Base-by-base conservation (phyloP, 2,797 vertebrate species). In the Triplophysa bombifrons region DNA sequence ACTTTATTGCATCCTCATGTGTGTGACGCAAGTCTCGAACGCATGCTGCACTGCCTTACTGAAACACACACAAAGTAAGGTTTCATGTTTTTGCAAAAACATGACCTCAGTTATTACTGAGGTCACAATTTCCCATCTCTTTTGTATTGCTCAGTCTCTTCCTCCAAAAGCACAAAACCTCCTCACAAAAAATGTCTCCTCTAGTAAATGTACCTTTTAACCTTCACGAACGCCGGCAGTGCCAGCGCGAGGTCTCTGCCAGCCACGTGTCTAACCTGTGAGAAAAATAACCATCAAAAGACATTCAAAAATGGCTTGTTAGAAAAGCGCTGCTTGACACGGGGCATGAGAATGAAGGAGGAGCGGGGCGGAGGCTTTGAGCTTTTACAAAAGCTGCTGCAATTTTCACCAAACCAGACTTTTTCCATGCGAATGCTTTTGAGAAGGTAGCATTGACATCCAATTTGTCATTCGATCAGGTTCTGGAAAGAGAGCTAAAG, bases 231-330 rank as follows among this genome's bases (percentile, higher is more conserved):
- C 69, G 51, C 38, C 20, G 16, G 16, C 69, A 65, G 19, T 65
- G 69, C 30, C 19, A 74, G 14, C 8, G 17, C 71, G 46, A 46
- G 55, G 14, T 41, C 58, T 67, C 22, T 22, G 46, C 38, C 65
- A 67, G 20, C 34, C 55, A 74, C 74, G 20, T 82, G 74, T 78
- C 27, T 77, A 77, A 74, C 82, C 79, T 75, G 80, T 79, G 48
- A n/a, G 56, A 55, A 48, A 82, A 82, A 85, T 78, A 85, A 80
- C 78, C 84, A 76, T 80, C 64, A 80, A 74, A 85, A 80, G 74
- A 22, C 74, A 70, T 64, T 46, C 20, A 34, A 72, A 67, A 86
- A 87, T 83, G 84, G 82, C 51, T 74, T 58, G 34, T 79, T 46
- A 44, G 51, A 68, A 66, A 72, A 4, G 51, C 80, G 69, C 46